phyloP scores from a whole-genome alignment of 1,140 invertebrate species.

The Leptinotarsa texana region DNA sequence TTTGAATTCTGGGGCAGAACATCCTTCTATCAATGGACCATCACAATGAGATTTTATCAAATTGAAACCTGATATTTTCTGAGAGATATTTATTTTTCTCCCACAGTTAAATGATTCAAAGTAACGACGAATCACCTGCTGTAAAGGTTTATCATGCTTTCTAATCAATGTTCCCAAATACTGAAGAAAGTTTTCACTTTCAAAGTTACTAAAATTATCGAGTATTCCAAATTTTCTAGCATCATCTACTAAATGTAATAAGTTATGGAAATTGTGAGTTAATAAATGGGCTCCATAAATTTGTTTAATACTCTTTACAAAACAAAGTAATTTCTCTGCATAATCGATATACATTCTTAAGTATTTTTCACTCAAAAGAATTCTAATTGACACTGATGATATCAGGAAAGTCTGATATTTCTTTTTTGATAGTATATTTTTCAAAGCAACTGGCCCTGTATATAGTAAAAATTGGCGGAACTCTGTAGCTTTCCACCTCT shows the following conservation, averaged over 20 bases:
- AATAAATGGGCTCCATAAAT: slow-evolving; percentile 28
- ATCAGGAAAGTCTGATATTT: slow-evolving; percentile 30
- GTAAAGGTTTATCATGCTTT: slow-evolving; percentile 28
- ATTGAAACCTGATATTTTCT: not conserved
- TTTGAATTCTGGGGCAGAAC: slow-evolving; percentile 4
- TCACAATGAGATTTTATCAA: not conserved
- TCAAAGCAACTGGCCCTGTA: slow-evolving; percentile 30
- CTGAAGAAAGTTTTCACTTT: slow-evolving; percentile 28
- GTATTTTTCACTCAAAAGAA: not conserved
- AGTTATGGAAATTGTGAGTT: slow-evolving; percentile 30
- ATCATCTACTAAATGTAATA: slow-evolving; percentile 29
- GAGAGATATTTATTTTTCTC: not conserved
- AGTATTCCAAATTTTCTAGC: slow-evolving; percentile 26
- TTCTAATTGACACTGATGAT: slow-evolving; percentile 12
- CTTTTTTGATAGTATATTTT: slow-evolving; percentile 5
- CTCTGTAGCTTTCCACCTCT: slow-evolving; percentile 52
- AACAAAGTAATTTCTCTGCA: slow-evolving; percentile 24
- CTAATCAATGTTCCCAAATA: slow-evolving; percentile 14
- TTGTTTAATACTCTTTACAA: slow-evolving; percentile 20
- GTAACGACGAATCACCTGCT: slow-evolving; percentile 20
- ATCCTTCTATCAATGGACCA: not conserved
- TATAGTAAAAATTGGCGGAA: slow-evolving; percentile 50
- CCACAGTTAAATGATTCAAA: not conserved
- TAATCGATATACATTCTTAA: slow-evolving; percentile 8
- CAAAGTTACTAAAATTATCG: slow-evolving; percentile 30